These are phyloP conservation scores for Valencia hispanica DNA, from an alignment of 2,797 vertebrate species.

Conservation along the genomic window DNA sequence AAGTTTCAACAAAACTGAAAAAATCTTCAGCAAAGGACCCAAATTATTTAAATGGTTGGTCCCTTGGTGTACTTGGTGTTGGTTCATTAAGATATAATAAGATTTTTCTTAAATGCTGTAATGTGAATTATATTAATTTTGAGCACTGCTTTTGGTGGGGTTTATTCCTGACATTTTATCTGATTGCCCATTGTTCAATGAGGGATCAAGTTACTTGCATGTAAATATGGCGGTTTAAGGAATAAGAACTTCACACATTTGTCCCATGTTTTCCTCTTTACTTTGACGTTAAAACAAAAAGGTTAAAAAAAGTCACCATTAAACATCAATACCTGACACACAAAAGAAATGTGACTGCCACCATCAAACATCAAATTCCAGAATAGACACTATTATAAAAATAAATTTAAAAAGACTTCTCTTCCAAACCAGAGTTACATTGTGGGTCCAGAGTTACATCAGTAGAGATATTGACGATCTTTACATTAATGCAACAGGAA, in stretches of 20 bases:
- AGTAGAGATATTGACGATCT: slow-evolving; percentile 21
- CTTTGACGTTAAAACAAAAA: slow-evolving; percentile 43
- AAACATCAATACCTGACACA: slow-evolving; percentile 35
- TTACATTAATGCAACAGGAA: slow-evolving; percentile 33
- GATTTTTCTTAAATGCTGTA: not conserved
- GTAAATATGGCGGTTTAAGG: not conserved
- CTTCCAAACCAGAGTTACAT: slow-evolving; percentile 9
- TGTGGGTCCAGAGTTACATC: slow-evolving; percentile 16
- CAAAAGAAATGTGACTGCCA: slow-evolving; percentile 40
- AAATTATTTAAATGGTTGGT: not conserved
- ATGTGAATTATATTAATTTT: not conserved
- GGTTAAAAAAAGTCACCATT: slow-evolving; percentile 14
- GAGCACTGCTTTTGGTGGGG: not conserved
- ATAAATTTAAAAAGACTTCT: not conserved
- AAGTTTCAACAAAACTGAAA: not conserved
- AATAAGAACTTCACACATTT: slow-evolving; percentile 12
- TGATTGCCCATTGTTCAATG: not conserved
- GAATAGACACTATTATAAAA: slow-evolving; percentile 29
- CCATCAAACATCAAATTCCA: slow-evolving; percentile 43
- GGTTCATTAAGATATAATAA: not conserved
- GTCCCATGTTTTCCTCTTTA: slow-evolving; percentile 27
- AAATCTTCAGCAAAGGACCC: not conserved
- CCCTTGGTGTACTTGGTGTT: not conserved
- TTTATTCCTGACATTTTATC: not conserved
- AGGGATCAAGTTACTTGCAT: too few relatives aligned